Percentiles rank a stretch among this genome's conserved stretches.
Evolutionary conservation across 2,888 invertebrate species (phyloP).

Genomic region (Cylindroiulus punctatus): DNA sequence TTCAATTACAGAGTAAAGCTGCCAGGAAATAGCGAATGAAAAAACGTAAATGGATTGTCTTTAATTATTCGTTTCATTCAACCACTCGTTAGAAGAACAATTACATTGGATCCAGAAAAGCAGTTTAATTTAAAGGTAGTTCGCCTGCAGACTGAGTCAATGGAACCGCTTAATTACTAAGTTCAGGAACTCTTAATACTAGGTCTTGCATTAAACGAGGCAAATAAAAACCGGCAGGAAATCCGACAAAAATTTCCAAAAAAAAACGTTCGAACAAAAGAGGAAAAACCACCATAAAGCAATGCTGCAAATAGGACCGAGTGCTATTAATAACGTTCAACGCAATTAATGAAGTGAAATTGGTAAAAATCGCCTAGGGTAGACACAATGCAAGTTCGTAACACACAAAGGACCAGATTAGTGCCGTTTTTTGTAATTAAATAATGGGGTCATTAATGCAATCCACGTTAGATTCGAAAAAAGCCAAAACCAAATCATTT

Average conservation of each 20-base stretch:
- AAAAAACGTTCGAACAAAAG: not conserved
- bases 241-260: not conserved
- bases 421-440: not conserved
- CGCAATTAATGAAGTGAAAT: not conserved
- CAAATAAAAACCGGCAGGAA: constrained; percentile 1
- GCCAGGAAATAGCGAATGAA: no score
- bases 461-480: not conserved
- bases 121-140: not conserved
- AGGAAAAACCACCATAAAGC: not conserved
- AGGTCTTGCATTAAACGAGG: not conserved
- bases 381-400: not conserved
- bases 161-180: constrained; percentile 1
- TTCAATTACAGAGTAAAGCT: no score
- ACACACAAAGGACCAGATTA: not conserved
- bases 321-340: not conserved
- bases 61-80: not conserved
- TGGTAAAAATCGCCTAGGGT: not conserved
- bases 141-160: not conserved
- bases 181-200: not conserved
- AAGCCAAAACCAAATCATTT: not conserved
- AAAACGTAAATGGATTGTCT: no score
- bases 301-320: not conserved
- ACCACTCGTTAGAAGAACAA: not conserved
- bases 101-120: not conserved
- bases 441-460: not conserved